phyloP scores from a whole-genome alignment of 2,113 vertebrate species.

The Chitala chitala region DNA sequence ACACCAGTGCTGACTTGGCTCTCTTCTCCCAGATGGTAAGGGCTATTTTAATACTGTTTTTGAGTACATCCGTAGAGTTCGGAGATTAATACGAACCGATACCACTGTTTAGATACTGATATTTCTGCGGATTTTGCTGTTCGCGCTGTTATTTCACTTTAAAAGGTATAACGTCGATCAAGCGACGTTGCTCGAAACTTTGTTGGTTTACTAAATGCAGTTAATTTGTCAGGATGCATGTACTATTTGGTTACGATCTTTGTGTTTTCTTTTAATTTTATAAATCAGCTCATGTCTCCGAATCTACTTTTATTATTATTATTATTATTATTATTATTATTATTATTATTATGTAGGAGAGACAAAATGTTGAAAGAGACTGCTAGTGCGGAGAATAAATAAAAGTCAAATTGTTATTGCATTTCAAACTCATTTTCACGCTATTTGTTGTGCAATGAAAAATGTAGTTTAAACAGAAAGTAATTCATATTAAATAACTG shows the following conservation, averaged over 20 bases:
- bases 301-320: no score
- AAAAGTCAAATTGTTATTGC: background rate
- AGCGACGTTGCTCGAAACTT: background rate
- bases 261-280: no score
- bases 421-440: background rate
- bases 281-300: no score
- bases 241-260: background rate
- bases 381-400: no score
- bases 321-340: no score
- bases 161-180: background rate
- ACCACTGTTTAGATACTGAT: background rate
- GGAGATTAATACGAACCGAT: background rate
- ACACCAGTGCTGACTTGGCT: slow-evolving; percentile 86
- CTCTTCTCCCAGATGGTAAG: slow-evolving; percentile 98
- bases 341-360: no score
- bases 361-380: no score
- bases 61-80: background rate
- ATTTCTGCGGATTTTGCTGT: background rate
- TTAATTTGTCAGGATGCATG: background rate
- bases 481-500: background rate
- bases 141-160: background rate
- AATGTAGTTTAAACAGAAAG: background rate
- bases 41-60: slow-evolving; percentile 24
- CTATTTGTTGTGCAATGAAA: background rate
- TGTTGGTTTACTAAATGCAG: background rate